Evolutionary conservation across 1,140 invertebrate species (phyloP).

Genomic region (Diorhabda sublineata): DNA sequence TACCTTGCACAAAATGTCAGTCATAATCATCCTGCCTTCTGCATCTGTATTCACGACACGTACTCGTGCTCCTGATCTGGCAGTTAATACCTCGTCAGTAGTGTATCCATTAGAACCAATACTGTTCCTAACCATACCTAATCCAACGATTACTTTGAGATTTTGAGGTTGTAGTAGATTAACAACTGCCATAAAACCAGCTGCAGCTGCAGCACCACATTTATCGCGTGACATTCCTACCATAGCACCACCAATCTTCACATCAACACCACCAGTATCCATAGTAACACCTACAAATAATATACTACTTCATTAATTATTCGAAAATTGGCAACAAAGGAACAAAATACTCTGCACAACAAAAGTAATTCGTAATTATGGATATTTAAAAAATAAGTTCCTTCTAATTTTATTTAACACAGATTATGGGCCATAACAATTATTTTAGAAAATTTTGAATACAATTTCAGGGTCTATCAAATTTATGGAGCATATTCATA

Average conservation of each 20-base stretch:
- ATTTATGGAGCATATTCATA: too few species aligned
- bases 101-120: slow-evolving; percentile 89
- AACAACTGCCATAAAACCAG: slow-evolving; percentile 84
- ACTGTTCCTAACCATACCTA: slow-evolving; percentile 85
- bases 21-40: slow-evolving; percentile 93
- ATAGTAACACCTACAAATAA: slow-evolving; percentile 73
- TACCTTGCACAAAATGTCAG: slow-evolving; percentile 80
- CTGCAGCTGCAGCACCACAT: slow-evolving; percentile 90
- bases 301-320: not conserved
- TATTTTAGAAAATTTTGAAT: too few species aligned
- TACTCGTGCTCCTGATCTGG: slow-evolving; percentile 78
- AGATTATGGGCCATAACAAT: too few species aligned
- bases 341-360: too few species aligned
- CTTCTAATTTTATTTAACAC: too few species aligned
- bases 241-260: slow-evolving; percentile 78
- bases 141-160: slow-evolving; percentile 78
- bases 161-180: slow-evolving; percentile 68
- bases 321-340: too few species aligned
- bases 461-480: too few species aligned
- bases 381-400: too few species aligned
- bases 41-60: slow-evolving; percentile 93
- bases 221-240: slow-evolving; percentile 96
- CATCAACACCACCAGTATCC: slow-evolving; percentile 85
- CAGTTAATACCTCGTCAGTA: slow-evolving; percentile 84
- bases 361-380: too few species aligned